A percentile compares a stretch with the other conserved stretches of the same genome.
Evolutionary conservation across 2,888 invertebrate genomes (phyloP).

Genomic region (Netelia melanura): DNA sequence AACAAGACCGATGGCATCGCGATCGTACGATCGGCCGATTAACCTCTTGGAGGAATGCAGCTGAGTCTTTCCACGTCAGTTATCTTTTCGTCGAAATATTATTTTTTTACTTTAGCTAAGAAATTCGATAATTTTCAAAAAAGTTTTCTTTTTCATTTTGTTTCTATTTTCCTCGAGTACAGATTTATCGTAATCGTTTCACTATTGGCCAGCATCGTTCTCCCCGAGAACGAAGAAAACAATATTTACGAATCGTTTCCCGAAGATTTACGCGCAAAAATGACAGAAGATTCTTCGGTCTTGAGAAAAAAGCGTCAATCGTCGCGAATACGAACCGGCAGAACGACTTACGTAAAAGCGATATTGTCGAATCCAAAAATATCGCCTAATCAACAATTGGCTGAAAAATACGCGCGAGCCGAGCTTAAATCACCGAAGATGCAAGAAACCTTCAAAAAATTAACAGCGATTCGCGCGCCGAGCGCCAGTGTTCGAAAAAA

Average conservation of each 20-base stretch:
- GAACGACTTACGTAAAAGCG: slow-evolving; percentile 64
- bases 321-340: slow-evolving; percentile 39
- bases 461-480: slow-evolving; percentile 65
- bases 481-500: neutral
- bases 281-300: neutral
- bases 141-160: neutral
- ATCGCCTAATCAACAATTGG: slow-evolving; percentile 68
- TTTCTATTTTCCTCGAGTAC: slow-evolving; percentile 13
- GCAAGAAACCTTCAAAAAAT: slow-evolving; percentile 73
- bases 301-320: slow-evolving; percentile 25
- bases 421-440: slow-evolving; percentile 74
- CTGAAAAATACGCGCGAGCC: slow-evolving; percentile 74
- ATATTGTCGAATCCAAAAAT: slow-evolving; percentile 60
- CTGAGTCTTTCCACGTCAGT: slow-evolving; percentile 72
- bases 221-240: slow-evolving; percentile 48
- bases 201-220: slow-evolving; percentile 73
- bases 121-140: neutral
- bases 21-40: slow-evolving; percentile 63
- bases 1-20: slow-evolving; percentile 73
- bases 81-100: neutral
- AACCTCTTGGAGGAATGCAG: slow-evolving; percentile 77
- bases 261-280: neutral
- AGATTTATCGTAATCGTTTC: slow-evolving; percentile 75
- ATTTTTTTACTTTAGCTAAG: neutral
- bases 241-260: neutral